phyloP scores from a whole-genome alignment of 2,113 vertebrate species.

The Ailurus styani region DNA sequence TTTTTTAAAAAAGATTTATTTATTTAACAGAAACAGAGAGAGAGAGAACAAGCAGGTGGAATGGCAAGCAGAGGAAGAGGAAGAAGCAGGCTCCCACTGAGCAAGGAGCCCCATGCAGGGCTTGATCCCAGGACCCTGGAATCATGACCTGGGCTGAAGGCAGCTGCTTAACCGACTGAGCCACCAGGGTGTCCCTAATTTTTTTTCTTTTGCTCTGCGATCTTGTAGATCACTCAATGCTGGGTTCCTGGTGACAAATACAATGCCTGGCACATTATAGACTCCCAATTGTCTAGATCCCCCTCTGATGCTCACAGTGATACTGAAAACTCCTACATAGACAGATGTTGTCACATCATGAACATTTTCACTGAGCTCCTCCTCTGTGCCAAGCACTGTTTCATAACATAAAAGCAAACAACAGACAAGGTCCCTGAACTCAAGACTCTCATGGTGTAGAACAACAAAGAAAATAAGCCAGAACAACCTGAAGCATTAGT shows the following conservation, averaged over 20 bases:
- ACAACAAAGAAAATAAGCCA: background rate
- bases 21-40: no score
- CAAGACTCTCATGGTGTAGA: background rate
- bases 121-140: no score
- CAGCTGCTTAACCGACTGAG: no score
- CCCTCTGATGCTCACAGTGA: background rate
- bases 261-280: background rate
- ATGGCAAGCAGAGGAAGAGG: no score
- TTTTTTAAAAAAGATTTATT: no score
- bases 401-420: background rate
- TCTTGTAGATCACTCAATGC: background rate
- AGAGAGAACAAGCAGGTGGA: no score
- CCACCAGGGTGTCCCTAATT: background rate
- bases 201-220: background rate
- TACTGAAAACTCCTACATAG: background rate
- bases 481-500: background rate
- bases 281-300: background rate
- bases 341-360: background rate
- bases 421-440: background rate
- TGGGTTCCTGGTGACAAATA: background rate
- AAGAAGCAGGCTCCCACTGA: no score
- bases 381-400: background rate
- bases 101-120: no score
- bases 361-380: background rate
- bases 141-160: no score